Percentiles rank a stretch among this genome's conserved stretches.
These are phyloP conservation scores for Acleris laterana DNA, from an alignment of 2,888 invertebrate genomes.

Conservation along the genomic window DNA sequence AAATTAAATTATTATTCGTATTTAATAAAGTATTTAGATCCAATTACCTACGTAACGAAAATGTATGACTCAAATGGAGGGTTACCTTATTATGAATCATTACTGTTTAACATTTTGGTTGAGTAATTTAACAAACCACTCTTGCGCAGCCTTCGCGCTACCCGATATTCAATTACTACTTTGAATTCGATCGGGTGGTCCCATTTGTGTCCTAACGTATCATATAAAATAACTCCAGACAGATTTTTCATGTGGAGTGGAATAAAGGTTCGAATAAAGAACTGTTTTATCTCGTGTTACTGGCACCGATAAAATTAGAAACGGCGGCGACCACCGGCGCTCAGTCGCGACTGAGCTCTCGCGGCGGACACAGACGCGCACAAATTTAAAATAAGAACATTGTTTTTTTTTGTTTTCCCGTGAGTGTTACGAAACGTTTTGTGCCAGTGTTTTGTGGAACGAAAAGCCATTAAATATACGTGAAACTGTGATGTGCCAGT, in stretches of 20 bases:
- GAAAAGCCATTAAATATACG: slow-evolving; percentile 48
- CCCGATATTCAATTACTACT: slow-evolving; percentile 21
- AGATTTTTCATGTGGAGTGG: slow-evolving; percentile 37
- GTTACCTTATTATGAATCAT: slow-evolving; percentile 8
- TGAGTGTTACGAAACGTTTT: slow-evolving; percentile 62
- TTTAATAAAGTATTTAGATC: slow-evolving; percentile 13
- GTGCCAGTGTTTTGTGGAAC: slow-evolving; percentile 61
- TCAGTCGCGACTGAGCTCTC: slow-evolving; percentile 51
- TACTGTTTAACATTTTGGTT: background rate
- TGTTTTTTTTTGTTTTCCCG: slow-evolving; percentile 59
- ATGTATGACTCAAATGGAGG: slow-evolving; percentile 20
- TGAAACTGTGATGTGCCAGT: slow-evolving; percentile 58
- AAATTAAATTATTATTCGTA: slow-evolving; percentile 21
- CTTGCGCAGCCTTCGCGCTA: background rate
- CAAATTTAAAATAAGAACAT: slow-evolving; percentile 50
- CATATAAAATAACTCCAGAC: slow-evolving; percentile 55
- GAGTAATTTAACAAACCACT: background rate
- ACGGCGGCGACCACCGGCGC: slow-evolving; percentile 57
- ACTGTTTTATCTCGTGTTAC: slow-evolving; percentile 82
- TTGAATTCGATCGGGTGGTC: slow-evolving; percentile 30
- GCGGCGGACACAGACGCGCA: slow-evolving; percentile 49
- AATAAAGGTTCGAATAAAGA: slow-evolving; percentile 74
- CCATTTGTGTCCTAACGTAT: slow-evolving; percentile 43
- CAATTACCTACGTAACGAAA: slow-evolving; percentile 11
- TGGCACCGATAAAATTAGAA: slow-evolving; percentile 81